Evolutionary conservation across 1,140 invertebrate species (phyloP), one percentile per base, ranked within the genome.

Genomic region (Achatina immaculata): DNA sequence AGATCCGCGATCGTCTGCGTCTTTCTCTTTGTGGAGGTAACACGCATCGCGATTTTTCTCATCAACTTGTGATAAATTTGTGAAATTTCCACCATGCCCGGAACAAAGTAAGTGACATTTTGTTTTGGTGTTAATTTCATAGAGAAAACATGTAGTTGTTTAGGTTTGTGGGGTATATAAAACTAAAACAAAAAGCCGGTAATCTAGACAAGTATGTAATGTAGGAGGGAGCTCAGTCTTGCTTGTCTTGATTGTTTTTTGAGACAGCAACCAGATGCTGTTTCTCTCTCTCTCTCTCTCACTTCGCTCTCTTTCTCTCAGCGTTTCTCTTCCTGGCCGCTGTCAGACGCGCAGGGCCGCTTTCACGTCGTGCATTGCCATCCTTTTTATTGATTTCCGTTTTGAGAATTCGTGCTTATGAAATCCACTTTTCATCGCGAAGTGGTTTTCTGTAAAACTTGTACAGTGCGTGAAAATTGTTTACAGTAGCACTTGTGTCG

Each of bases 61-160:
- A 9, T 24, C 42, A 1, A 11, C 36, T 42, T 72, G 3, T 45
- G 38, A 28, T 43, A 42, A 3, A 43, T 43, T 43, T 9, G 9
- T 6, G 4, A 72, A 11, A 72, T 40, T 72, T 43, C 81, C 78
- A 83, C 31, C 55, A 84, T 84, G 83, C 83, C 83, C 80, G 83
- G 83, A 80, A 82, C 78, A 75, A 82, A 84, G 83, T 84, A 84
- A 84, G 83, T 81, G 42, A 4, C 19, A n/a, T 66, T 65, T 38
- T 4, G n/a, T 24, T 31, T 78, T 51, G n/a, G 16, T 4, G n/a
- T 14, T 14, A 75, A 48, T 45, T n/a, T 43, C n/a, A 75, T 3
- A 16, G 40, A 38, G 24, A 31, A 34, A n/a, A 38, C 31, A 71
- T n/a, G n/a, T n/a, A n/a, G n/a, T n/a, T n/a, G n/a, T n/a, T n/a